Conservation (phyloP, 2,113 vertebrate species). For the Sylvia atricapilla region DNA sequence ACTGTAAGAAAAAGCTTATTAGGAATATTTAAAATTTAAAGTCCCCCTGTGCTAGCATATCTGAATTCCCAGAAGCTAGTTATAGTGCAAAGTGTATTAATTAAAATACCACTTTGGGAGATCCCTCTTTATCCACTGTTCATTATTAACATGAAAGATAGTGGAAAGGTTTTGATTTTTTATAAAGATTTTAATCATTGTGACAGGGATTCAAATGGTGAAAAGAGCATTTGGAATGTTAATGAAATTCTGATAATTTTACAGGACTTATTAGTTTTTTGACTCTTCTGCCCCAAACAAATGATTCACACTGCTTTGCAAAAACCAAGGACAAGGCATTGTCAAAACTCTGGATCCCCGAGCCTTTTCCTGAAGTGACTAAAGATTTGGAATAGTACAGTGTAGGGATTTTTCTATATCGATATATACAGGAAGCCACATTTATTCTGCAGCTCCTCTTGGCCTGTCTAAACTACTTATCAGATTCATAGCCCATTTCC, state of each 20-base stretch:
- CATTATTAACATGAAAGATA: constrained; percentile 26
- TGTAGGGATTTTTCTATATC: not conserved
- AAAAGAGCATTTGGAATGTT: not conserved
- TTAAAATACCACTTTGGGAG: constrained; percentile 35
- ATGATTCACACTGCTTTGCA: not conserved
- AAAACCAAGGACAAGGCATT: not conserved
- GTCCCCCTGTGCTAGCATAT: not conserved
- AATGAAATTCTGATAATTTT: not conserved
- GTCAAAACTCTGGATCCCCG: not conserved
- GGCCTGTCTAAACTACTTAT: not conserved
- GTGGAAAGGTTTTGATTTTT: constrained; percentile 23
- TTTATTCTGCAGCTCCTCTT: not conserved
- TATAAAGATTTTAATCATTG: not conserved
- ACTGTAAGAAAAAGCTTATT: constrained; percentile 43
- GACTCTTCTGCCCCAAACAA: not conserved
- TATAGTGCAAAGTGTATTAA: constrained; percentile 20
- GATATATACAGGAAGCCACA: not conserved
- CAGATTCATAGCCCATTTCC: not conserved
- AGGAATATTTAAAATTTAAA: constrained; percentile 38
- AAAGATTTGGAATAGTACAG: not conserved
- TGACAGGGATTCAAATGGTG: not conserved
- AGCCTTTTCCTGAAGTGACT: not conserved
- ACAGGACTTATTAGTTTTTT: not conserved
- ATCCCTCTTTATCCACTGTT: constrained; percentile 12
- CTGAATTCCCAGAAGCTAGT: constrained; percentile 19